Percentiles rank a stretch among this genome's conserved stretches.
phyloP scores from a whole-genome alignment of 2,888 invertebrate genomes.

The Nomada goodeniana region DNA sequence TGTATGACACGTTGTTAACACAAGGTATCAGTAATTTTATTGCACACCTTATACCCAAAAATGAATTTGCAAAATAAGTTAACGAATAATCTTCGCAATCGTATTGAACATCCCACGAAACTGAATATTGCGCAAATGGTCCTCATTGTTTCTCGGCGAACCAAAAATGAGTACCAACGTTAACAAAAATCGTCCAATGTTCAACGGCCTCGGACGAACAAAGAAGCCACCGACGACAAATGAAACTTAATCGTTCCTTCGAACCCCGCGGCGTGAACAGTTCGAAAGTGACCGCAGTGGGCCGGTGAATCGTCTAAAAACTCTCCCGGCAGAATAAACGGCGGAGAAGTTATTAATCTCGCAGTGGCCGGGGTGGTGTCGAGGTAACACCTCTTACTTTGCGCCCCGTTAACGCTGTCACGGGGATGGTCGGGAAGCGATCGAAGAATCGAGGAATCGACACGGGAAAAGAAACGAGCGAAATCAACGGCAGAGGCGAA shows the following conservation, averaged over 20 bases:
- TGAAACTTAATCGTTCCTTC: not conserved
- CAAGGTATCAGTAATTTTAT: no score
- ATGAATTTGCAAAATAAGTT: no score
- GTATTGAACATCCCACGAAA: no score
- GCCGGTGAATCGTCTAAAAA: constrained; percentile 40
- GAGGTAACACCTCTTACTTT: constrained; percentile 67
- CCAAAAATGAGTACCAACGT: no score
- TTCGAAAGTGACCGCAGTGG: not conserved
- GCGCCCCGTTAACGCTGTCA: not conserved
- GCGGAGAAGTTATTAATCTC: constrained; percentile 68
- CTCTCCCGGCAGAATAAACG: constrained; percentile 55
- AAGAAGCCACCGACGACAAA: not conserved
- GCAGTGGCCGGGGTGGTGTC: constrained; percentile 34
- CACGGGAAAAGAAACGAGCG: constrained; percentile 35
- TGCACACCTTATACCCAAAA: no score
- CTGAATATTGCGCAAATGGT: no score
- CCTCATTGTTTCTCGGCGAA: no score
- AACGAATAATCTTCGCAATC: no score
- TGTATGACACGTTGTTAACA: no score
- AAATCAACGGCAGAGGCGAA: constrained; percentile 49
- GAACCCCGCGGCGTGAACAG: constrained; percentile 1
- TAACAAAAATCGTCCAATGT: no score
- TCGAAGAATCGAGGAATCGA: constrained; percentile 12
- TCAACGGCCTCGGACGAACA: not conserved
- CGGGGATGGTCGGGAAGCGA: no score